phyloP scores from a whole-genome alignment of 2,797 vertebrate species.

The Astyanax mexicanus region DNA sequence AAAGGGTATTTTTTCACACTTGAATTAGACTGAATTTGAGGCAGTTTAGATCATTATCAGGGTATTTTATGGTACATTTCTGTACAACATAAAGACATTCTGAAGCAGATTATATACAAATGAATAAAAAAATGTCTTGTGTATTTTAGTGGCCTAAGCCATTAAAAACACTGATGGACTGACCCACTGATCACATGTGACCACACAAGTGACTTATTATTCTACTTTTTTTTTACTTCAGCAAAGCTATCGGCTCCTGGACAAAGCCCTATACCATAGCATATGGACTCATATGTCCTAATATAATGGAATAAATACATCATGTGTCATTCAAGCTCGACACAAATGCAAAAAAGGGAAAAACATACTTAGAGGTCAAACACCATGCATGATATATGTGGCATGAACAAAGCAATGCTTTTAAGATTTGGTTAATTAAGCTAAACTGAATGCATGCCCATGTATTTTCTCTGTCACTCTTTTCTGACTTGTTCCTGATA shows the following conservation, averaged over 20 bases:
- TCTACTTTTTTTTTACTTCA: neutral
- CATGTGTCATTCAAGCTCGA: neutral
- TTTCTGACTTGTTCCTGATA: slow-evolving; percentile 58
- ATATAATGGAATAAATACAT: neutral
- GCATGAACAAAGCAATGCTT: neutral
- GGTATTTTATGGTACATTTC: no score
- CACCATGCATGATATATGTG: no score
- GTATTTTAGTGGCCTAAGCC: no score
- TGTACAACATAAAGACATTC: no score
- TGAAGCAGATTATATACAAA: no score
- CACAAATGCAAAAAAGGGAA: neutral
- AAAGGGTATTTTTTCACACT: no score
- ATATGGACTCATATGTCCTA: neutral
- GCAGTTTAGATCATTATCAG: neutral
- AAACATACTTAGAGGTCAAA: neutral
- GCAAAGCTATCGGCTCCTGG: neutral
- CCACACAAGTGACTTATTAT: no score
- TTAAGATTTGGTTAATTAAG: neutral
- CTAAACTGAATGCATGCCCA: neutral
- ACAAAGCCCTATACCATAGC: neutral
- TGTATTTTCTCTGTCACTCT: slow-evolving; percentile 26
- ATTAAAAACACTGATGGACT: no score
- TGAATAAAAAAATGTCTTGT: no score
- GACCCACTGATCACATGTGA: neutral
- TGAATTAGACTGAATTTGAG: neutral